Evolutionary conservation across 2,797 vertebrate genomes (phyloP).

Genomic region (Rhinatrema bivittatum): DNA sequence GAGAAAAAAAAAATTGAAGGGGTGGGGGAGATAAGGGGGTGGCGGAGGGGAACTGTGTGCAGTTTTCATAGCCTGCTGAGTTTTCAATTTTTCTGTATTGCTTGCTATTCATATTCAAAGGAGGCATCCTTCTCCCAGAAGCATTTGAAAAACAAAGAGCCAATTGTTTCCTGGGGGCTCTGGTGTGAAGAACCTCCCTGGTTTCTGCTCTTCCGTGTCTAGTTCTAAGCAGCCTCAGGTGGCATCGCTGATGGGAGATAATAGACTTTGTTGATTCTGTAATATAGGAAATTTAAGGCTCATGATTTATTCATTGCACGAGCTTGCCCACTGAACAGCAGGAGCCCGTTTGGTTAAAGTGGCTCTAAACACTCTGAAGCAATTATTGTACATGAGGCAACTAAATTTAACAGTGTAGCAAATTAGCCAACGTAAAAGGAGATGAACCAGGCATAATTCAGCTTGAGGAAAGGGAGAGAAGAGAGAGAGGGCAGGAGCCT

Average conservation of each 20-base stretch:
- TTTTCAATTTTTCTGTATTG: neutral
- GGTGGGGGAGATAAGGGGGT: no score
- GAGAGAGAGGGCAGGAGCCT: no score
- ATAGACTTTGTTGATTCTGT: constrained; percentile 2
- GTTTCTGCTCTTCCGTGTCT: constrained; percentile 5
- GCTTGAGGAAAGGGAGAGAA: no score
- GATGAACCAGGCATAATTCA: constrained; percentile 4
- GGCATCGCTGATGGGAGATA: neutral
- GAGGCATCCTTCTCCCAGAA: neutral
- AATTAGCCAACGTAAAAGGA: constrained; percentile 2
- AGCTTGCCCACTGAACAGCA: neutral
- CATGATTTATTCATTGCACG: constrained; percentile 4
- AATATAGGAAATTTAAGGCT: constrained; percentile 2
- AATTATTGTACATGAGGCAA: neutral
- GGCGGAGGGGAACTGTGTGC: no score
- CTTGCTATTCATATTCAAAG: neutral
- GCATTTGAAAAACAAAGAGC: neutral
- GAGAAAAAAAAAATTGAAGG: no score
- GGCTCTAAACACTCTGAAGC: constrained; percentile 3
- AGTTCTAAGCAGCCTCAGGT: neutral
- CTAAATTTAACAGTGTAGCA: constrained; percentile 3
- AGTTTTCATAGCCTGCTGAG: no score
- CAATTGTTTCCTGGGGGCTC: neutral
- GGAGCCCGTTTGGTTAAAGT: constrained; percentile 6
- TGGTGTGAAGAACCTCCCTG: neutral